Base-by-base conservation (phyloP, 2,888 invertebrate genomes). In the Harpagoxenus sublaevis region DNA sequence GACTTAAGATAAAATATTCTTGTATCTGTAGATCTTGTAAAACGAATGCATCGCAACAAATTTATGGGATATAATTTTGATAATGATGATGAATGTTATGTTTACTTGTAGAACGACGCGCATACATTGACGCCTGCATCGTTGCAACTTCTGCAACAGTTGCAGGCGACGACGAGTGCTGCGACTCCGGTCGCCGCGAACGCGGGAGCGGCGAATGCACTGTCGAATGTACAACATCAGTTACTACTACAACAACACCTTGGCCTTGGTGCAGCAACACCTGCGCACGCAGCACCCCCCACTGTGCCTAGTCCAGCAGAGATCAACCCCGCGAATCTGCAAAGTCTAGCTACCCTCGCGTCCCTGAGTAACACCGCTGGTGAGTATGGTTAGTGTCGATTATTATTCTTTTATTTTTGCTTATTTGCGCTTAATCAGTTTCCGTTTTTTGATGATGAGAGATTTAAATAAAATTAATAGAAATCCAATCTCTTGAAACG, bases 261-360 rank as follows among this genome's bases (percentile, higher is more conserved):
- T 94, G 95, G 96, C 95, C 85, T 96, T 95, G 86, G 96, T 95
- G 94, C 95, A 94, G 89, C 96, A 95, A 95, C 96, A 93, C 94
- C 95, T 94, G 94, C 96, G 95, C 91, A 96, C 95, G 89, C 95
- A 45, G 91, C 94, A 42, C 94, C 94, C 18, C 92, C 92, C 15
- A 87, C 92, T 1, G 92, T 93, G 5, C 92, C 93, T 5, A 92
- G 90, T 78, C 92, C 95, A 65, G 94, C 95, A 28, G 96, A 96
- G 84, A 95, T 96, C 87, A 96, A 95, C 88, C 95, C 96, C 18
- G 95, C 96, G 42, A 96, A 96, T 92, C 95, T 96, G 71, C 96
- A 96, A 91, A 95, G 96, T 85, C 96, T 97, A 83, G 97, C 97
- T 75, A 97, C 97, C 53, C 96, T 97, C 79, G 95, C 93, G 89